Evolutionary conservation across 2,797 vertebrate genomes (phyloP).

Genomic region (Myoxocephalus aenaeus): DNA sequence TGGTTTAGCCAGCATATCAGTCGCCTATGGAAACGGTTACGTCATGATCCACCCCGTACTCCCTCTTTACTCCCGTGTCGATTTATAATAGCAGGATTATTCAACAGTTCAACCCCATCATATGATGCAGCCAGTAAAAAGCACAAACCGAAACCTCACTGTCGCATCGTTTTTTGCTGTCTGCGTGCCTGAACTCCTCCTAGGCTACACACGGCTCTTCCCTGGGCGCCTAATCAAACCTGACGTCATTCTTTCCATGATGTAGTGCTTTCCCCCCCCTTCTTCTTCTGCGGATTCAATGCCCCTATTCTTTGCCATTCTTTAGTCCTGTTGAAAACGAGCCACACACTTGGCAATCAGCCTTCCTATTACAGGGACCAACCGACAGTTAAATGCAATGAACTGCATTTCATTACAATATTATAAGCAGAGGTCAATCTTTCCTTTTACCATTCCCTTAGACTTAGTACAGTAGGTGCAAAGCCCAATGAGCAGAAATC

Average conservation of each 20-base stretch:
- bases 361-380: not conserved
- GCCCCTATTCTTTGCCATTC: conserved; percentile 73
- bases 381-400: conserved; percentile 34
- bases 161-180: conserved; percentile 44
- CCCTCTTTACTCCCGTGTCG: conserved; percentile 61
- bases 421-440: conserved; percentile 4
- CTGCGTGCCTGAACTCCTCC: conserved; percentile 63
- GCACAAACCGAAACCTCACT: conserved; percentile 32
- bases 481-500: not conserved
- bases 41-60: conserved; percentile 76
- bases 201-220: conserved; percentile 74
- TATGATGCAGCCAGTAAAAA: conserved; percentile 60
- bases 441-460: not conserved
- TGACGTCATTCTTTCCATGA: conserved; percentile 92
- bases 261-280: conserved; percentile 67
- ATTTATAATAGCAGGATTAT: conserved; percentile 77
- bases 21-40: conserved; percentile 86
- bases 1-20: conserved; percentile 82
- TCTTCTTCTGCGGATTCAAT: conserved; percentile 66
- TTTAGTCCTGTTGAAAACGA: conserved; percentile 39
- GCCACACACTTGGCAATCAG: conserved; percentile 28
- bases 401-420: conserved; percentile 24
- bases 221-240: conserved; percentile 84
- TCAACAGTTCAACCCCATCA: conserved; percentile 48
- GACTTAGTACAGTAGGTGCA: not conserved